Evolutionary conservation across 2,113 vertebrate genomes (phyloP), one percentile per base, ranked within the genome.

Genomic region (Anhinga rufa): DNA sequence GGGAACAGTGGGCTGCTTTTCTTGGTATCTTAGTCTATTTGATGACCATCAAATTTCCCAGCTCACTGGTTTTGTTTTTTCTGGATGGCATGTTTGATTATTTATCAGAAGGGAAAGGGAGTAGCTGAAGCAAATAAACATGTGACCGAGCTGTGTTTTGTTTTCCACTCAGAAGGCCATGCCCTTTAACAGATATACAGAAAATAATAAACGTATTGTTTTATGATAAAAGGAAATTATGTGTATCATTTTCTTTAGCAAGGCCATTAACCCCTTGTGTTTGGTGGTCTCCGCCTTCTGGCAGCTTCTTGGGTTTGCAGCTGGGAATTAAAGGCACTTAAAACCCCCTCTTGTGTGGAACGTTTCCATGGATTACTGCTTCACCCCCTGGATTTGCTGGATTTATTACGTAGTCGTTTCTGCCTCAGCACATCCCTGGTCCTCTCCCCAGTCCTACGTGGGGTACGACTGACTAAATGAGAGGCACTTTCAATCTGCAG

Each of bases 71-170:
- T 98, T 98, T 99, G 99, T 99, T 99, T 99, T 98, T 99, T 99
- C 99, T 99, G 99, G 99, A 99, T 98, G 98, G 98, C 98, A 98
- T 98, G 98, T 99, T 99, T 99, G 99, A 99, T 99, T 99, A 99
- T 99, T 99, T 99, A 99, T 99, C 98, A 98, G 98, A 98, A 99
- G 98, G 98, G 98, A 98, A 99, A 98, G 98, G 99, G 99, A 99
- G 98, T 99, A 98, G 98, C 98, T 98, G 98, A 98, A 98, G 98
- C 98, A 99, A 98, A 98, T 98, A 99, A 99, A 99, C 99, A 99
- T 99, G 98, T 99, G 99, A 99, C 98, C 97, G 90, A 95, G 94
- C 97, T 98, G 98, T 99, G 98, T 99, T 99, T 99, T 99, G 99
- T 99, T 99, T 99, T 99, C 99, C 98, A 99, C 98, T 98, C 98